These are phyloP conservation scores for Melanargia galathea DNA, from an alignment of 2,888 invertebrate species.

Conservation along the genomic window DNA sequence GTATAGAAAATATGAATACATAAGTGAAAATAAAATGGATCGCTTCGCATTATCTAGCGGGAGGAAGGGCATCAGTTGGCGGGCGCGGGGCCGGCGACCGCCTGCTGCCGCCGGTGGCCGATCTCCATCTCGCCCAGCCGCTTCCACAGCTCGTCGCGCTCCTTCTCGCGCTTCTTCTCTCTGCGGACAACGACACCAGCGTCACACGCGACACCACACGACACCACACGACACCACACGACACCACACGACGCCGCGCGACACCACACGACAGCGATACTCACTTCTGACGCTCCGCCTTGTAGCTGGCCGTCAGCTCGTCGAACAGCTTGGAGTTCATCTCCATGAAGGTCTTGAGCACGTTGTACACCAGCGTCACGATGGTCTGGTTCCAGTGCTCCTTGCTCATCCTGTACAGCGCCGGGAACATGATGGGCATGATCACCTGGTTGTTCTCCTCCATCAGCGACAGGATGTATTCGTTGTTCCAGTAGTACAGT, in stretches of 20 bases:
- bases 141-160: slow-evolving; percentile 98
- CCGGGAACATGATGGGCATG: slow-evolving; percentile 99
- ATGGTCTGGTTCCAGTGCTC: slow-evolving; percentile 99
- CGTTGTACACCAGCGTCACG: slow-evolving; percentile 99
- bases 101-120: slow-evolving; percentile 80
- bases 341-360: slow-evolving; percentile 99
- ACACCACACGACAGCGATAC: slow-evolving; percentile 53
- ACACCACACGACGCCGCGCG: background rate
- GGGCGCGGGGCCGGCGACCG: slow-evolving; percentile 50
- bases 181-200: slow-evolving; percentile 52
- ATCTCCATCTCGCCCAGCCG: slow-evolving; percentile 95
- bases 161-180: slow-evolving; percentile 98
- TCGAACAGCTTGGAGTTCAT: slow-evolving; percentile 99
- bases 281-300: slow-evolving; percentile 99
- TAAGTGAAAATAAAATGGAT: slow-evolving; percentile 74
- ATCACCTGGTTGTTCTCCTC: slow-evolving; percentile 99
- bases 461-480: slow-evolving; percentile 99
- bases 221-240: background rate
- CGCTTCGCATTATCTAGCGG: slow-evolving; percentile 70
- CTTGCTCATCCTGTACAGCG: slow-evolving; percentile 98
- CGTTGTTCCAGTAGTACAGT: slow-evolving; percentile 99
- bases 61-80: slow-evolving; percentile 82
- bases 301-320: slow-evolving; percentile 99
- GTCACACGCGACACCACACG: background rate
- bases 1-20: slow-evolving; percentile 79